A percentile compares a stretch with the other conserved stretches of the same genome.
These are phyloP conservation scores for Microcebus murinus DNA, from an alignment of 2,113 vertebrate species.

Conservation along the genomic window DNA sequence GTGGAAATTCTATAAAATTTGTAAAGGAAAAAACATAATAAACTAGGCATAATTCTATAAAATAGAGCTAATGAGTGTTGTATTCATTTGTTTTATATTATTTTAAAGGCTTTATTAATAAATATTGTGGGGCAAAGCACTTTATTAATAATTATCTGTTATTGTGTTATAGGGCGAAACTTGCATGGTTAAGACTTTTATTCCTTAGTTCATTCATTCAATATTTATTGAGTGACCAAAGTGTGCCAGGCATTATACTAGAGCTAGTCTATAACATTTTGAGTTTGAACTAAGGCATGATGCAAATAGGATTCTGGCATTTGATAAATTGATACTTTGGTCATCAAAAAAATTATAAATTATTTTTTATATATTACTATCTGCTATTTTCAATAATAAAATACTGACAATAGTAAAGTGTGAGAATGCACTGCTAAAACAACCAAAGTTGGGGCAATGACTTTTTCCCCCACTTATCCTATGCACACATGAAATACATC, in stretches of 20 bases:
- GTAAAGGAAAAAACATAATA: slow-evolving; percentile 10
- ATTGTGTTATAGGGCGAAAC: background rate
- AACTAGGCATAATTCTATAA: background rate
- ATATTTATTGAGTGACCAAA: background rate
- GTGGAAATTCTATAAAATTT: background rate
- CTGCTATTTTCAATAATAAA: background rate
- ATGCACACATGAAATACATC: background rate
- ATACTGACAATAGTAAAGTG: background rate
- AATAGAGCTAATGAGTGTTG: background rate
- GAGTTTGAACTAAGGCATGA: background rate
- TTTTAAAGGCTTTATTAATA: background rate
- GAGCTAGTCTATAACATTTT: background rate
- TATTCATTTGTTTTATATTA: background rate
- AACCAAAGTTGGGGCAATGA: background rate
- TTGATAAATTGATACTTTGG: background rate
- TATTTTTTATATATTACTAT: background rate
- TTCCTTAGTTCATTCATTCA: background rate
- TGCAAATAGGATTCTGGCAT: background rate
- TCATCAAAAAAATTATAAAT: background rate
- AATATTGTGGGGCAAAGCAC: background rate
- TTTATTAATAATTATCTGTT: background rate
- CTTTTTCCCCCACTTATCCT: background rate
- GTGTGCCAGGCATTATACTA: background rate
- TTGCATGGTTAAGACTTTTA: background rate
- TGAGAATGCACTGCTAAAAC: background rate